phyloP scores from a whole-genome alignment of 2,113 vertebrate genomes.

The Grammomys dolichurus region DNA sequence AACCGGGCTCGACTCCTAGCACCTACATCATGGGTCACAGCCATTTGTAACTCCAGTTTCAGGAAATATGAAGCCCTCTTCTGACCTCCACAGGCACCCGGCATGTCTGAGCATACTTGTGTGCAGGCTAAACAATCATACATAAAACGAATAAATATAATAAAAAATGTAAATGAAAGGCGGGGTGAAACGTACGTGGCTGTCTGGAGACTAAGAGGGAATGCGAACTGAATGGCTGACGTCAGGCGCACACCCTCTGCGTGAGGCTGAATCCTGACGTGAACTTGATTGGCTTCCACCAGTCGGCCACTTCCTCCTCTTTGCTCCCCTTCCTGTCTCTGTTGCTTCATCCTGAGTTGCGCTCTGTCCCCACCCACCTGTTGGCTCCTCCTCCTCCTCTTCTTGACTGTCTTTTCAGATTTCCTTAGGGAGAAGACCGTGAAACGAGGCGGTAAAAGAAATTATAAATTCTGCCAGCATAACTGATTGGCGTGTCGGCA shows the following conservation, averaged over 20 bases:
- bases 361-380: background rate
- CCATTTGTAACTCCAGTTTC: background rate
- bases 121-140: background rate
- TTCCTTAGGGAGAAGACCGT: background rate
- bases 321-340: background rate
- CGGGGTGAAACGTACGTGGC: conserved; percentile 25
- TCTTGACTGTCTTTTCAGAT: background rate
- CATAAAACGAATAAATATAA: background rate
- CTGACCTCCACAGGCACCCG: background rate
- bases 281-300: background rate
- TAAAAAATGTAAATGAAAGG: conserved; percentile 11
- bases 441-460: background rate
- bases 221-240: background rate
- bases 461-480: background rate
- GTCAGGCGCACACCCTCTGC: background rate
- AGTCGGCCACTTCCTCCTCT: background rate
- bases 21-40: background rate
- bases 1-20: background rate
- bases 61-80: background rate
- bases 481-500: background rate
- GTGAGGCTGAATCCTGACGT: accelerated
- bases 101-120: too few species aligned
- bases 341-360: background rate
- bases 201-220: conserved; percentile 48
- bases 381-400: background rate